Base-by-base conservation (phyloP, 1,140 invertebrate genomes). In the Aphaenogaster ashmeadi region DNA sequence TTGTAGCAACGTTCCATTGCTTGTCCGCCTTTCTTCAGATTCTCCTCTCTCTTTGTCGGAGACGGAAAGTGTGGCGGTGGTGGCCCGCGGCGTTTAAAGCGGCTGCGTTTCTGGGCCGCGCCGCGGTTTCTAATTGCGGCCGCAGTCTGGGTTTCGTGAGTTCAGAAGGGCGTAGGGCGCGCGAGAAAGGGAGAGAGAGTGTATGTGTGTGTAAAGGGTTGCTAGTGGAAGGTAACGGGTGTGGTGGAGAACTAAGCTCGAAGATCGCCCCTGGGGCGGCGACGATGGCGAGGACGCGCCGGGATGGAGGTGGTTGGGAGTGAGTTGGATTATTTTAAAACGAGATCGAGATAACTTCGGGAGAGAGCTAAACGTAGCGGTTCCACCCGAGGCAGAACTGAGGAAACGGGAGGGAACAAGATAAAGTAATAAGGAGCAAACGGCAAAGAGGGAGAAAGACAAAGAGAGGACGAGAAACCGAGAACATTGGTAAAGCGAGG, bases 291-390 rank as follows among this genome's bases (percentile, higher is more conserved):
- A 18, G 38, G 38, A 72, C 18, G 62, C 67, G 79, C 21, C 36
- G 54, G 33, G 64, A 67, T 64, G 5, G 47, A 18, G 75, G 52
- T n/a, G 18, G 80, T 56, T 52, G 21, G 9, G 38, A 38, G 64
- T 33, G 88, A 91, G 88, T 91, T 87, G 91, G 84, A 92, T 92
- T 91, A 93, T 91, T 92, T 92, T 91, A 87, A 89, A 92, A 92
- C 88, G 89, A 92, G 91, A 91, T 92, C 89, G 85, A 89, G 89
- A 91, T 89, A 89, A 88, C 83, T 88, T 74, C 50, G 54, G 56
- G 41, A 85, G 69, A 54, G 69, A 54, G 69, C 33, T 54, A 83
- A 64, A 74, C 60, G 52, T 83, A 72, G 67, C 38, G 54, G 52
- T 84, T 84, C 33, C 44, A 86, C 36, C 71, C n/a, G 85, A 50